Conservation (phyloP, 92 coral and sea anemone genomes). For the Epizoanthus rinbou region DNA sequence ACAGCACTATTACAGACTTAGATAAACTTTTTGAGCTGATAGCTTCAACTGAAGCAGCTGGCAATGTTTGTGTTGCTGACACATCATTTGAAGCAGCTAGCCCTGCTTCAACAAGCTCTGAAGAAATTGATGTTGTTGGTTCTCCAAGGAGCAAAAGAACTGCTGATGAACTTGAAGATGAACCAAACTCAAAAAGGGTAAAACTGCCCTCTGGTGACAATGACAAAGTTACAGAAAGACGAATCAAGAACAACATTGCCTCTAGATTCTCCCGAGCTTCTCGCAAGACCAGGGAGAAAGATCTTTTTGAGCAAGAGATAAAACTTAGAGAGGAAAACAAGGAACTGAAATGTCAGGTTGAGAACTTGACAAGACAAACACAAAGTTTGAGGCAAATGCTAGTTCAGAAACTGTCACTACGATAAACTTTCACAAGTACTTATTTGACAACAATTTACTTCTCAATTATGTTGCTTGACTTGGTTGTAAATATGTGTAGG, state of each 20-base stretch:
- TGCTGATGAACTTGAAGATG: slow-evolving; percentile 6
- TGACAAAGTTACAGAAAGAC: slow-evolving; percentile 68
- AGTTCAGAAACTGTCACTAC: slow-evolving; percentile 71
- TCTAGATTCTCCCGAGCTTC: slow-evolving; percentile 84
- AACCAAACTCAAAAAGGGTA: not conserved
- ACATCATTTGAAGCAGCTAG: not conserved
- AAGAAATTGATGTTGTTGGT: slow-evolving; percentile 7
- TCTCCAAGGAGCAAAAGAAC: slow-evolving; percentile 20
- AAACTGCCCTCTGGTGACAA: not conserved
- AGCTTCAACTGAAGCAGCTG: not conserved
- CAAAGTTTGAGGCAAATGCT: slow-evolving; percentile 67
- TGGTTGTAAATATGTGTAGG: not conserved
- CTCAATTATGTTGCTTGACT: not conserved
- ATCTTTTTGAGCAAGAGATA: slow-evolving; percentile 76
- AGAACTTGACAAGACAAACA: slow-evolving; percentile 68
- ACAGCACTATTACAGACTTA: not conserved
- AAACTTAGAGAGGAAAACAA: slow-evolving; percentile 72
- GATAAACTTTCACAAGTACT: not conserved
- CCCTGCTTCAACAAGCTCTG: slow-evolving; percentile 9
- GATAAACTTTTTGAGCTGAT: slow-evolving; percentile 34
- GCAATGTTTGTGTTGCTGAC: not conserved
- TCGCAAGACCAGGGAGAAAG: slow-evolving; percentile 73
- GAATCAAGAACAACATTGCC: slow-evolving; percentile 91
- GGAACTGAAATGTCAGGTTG: slow-evolving; percentile 59
- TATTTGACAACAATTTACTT: not conserved